Conservation (phyloP, 2,888 invertebrate genomes). For the Eupithecia insigniata region DNA sequence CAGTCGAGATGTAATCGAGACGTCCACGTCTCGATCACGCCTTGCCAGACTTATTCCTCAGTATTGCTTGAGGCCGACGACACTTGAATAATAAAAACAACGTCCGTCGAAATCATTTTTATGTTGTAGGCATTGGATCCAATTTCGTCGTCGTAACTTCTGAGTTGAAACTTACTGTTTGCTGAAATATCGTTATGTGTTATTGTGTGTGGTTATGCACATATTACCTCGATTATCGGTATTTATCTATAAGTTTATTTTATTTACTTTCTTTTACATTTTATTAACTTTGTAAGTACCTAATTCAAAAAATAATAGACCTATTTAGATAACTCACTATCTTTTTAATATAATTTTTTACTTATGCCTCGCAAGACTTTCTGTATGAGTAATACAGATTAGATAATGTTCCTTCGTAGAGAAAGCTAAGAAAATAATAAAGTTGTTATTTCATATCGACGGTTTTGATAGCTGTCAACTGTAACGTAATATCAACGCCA, state of each 20-base stretch:
- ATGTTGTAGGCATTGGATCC: not conserved
- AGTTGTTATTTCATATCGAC: not conserved
- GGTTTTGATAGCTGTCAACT: not conserved
- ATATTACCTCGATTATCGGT: not conserved
- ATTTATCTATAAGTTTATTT: not conserved
- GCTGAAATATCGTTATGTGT: not conserved
- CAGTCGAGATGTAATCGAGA: too few relatives aligned
- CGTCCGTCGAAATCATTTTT: not conserved
- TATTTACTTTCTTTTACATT: too few relatives aligned
- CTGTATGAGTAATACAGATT: not conserved
- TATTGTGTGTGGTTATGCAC: not conserved
- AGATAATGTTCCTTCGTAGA: not conserved
- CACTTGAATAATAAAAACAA: constrained; percentile 19
- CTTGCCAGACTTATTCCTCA: too few relatives aligned
- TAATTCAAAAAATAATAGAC: too few relatives aligned
- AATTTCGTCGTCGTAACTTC: not conserved
- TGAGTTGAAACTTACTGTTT: not conserved
- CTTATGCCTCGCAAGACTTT: not conserved
- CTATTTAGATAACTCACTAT: too few relatives aligned
- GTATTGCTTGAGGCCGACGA: constrained; percentile 7
- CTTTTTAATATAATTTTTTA: not conserved
- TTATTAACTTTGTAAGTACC: not conserved
- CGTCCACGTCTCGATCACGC: too few relatives aligned
- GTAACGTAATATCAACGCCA: not conserved
- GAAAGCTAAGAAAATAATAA: not conserved